These are phyloP conservation scores for Onychostruthus taczanowskii DNA, from an alignment of 2,113 vertebrate species.

Conservation along the genomic window DNA sequence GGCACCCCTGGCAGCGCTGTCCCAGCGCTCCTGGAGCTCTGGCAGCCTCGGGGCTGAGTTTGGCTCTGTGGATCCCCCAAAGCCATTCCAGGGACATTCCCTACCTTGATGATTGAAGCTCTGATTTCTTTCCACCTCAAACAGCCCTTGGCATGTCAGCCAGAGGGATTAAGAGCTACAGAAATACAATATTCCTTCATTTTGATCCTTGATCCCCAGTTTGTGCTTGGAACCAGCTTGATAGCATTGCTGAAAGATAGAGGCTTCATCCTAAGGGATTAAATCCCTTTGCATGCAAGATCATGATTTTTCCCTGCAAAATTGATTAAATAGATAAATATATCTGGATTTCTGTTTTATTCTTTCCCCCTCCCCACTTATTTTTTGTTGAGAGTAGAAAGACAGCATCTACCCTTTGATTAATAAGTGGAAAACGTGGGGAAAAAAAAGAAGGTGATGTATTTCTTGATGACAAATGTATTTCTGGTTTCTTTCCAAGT, in stretches of 20 bases:
- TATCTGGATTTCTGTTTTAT: not conserved
- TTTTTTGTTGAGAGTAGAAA: not conserved
- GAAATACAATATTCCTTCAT: not conserved
- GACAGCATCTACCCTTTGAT: not conserved
- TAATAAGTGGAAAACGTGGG: not conserved
- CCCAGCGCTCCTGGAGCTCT: not conserved
- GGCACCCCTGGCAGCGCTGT: rapidly evolving
- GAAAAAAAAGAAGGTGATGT: not conserved
- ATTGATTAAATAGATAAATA: not conserved
- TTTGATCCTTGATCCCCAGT: not conserved
- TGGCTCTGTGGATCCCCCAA: not conserved
- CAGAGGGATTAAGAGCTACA: not conserved
- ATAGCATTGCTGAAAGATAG: not conserved
- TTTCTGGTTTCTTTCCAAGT: not conserved
- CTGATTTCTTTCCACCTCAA: not conserved
- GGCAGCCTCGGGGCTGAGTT: not conserved
- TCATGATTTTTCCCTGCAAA: not conserved
- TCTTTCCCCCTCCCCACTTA: not conserved
- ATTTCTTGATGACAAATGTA: not conserved
- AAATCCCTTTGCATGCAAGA: not conserved
- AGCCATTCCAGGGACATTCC: not conserved
- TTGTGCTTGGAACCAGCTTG: not conserved
- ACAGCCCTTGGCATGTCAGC: not conserved
- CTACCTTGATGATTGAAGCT: not conserved
- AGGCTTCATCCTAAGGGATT: not conserved